Conservation (phyloP, 2,888 invertebrate genomes). For the Cantharis nigra region DNA sequence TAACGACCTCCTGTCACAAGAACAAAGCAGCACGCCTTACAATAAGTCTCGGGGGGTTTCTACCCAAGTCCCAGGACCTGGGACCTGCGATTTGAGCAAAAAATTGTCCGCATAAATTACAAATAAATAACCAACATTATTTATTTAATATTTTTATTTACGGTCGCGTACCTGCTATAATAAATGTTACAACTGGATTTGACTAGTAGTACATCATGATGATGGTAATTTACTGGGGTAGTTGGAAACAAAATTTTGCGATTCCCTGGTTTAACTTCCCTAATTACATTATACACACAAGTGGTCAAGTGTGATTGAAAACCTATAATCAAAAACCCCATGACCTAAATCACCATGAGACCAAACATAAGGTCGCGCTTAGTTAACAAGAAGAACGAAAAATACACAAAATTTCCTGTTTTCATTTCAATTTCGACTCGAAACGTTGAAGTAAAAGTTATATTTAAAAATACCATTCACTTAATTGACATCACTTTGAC, state of each 20-base stretch:
- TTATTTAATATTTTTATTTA: conserved; percentile 13
- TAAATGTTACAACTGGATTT: neutral
- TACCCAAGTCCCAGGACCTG: conserved; percentile 9
- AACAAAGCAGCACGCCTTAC: conserved; percentile 27
- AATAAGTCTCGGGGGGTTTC: conserved; percentile 24
- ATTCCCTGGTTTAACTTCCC: neutral
- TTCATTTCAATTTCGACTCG: neutral
- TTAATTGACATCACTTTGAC: neutral
- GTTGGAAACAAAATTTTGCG: neutral
- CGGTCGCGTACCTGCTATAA: neutral
- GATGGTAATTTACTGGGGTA: neutral
- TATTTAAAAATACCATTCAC: neutral
- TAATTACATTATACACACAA: neutral
- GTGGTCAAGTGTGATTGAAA: neutral
- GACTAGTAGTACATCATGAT: neutral
- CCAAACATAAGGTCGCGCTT: neutral
- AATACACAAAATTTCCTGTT: neutral
- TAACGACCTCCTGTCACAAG: conserved; percentile 29
- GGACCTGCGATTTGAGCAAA: neutral
- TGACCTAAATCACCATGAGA: neutral
- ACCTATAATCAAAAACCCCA: neutral
- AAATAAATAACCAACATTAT: conserved; percentile 17
- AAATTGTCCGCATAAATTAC: conserved; percentile 22
- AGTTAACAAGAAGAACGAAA: neutral
- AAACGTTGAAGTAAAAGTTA: neutral